A percentile compares a stretch with the other conserved stretches of the same genome.
Conservation (phyloP, 2,888 invertebrate species). For the Malthinus flaveolus region DNA sequence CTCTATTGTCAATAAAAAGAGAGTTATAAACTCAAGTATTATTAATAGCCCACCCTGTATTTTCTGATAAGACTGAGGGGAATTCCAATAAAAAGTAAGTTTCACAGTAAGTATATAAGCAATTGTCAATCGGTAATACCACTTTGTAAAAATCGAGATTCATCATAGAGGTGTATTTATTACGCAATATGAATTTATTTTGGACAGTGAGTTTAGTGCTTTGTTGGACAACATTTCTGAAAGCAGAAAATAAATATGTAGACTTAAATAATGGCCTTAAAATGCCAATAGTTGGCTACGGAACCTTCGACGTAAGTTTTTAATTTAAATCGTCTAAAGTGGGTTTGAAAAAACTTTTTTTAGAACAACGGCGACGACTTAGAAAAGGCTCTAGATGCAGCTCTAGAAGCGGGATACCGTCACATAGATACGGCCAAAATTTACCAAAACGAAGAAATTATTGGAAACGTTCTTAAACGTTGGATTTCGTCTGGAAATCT, state of each 20-base stretch:
- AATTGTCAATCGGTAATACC: no score
- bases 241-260: constrained; percentile 38
- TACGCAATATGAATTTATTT: background rate
- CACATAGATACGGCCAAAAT: constrained; percentile 70
- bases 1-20: no score
- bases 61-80: no score
- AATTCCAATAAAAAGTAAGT: no score
- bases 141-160: no score
- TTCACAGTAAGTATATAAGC: no score
- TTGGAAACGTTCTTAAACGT: constrained; percentile 58
- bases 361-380: constrained; percentile 64
- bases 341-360: no score
- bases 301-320: background rate
- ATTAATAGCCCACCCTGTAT: no score
- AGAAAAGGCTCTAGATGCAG: constrained; percentile 63
- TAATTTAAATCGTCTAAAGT: no score
- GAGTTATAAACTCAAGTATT: no score
- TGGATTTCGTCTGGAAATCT: constrained; percentile 2
- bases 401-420: constrained; percentile 71
- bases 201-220: background rate
- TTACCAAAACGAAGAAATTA: constrained; percentile 68
- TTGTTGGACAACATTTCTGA: background rate
- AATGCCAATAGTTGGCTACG: background rate
- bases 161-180: no score
- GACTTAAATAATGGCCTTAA: background rate